Percentiles rank a stretch among this genome's conserved stretches.
Evolutionary conservation across 2,888 invertebrate genomes (phyloP).

Genomic region (Drosophila rellima): DNA sequence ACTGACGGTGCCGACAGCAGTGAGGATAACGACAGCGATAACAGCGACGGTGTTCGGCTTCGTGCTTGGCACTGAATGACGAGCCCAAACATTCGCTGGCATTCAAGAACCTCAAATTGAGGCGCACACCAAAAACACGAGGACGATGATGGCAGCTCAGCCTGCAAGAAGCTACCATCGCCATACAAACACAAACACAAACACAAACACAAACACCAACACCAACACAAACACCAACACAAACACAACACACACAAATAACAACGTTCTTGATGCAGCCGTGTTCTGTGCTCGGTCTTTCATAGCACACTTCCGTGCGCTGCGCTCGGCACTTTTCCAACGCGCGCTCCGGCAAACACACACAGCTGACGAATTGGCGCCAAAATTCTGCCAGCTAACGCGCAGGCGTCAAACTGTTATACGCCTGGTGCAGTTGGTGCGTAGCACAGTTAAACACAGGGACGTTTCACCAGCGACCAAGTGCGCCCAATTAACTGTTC

Average conservation of each 20-base stretch:
- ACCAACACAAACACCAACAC: slow-evolving; percentile 9
- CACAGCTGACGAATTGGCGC: slow-evolving; percentile 75
- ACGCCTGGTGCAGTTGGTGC: slow-evolving; percentile 25
- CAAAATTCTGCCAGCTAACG: slow-evolving; percentile 53
- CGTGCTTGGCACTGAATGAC: slow-evolving; percentile 69
- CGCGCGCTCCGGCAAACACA: slow-evolving; percentile 39
- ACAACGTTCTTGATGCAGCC: slow-evolving; percentile 50
- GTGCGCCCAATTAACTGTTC: background rate
- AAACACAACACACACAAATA: background rate
- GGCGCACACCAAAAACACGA: slow-evolving; percentile 57
- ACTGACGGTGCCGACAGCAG: slow-evolving; percentile 45
- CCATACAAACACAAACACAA: slow-evolving; percentile 17
- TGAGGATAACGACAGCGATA: slow-evolving; percentile 19
- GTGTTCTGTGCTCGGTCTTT: slow-evolving; percentile 14
- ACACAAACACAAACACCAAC: background rate
- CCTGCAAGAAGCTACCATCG: slow-evolving; percentile 74
- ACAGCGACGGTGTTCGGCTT: slow-evolving; percentile 66
- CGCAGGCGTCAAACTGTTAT: slow-evolving; percentile 68
- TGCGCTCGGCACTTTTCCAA: slow-evolving; percentile 45
- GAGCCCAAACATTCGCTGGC: slow-evolving; percentile 51
- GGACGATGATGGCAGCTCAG: slow-evolving; percentile 74
- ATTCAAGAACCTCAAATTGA: slow-evolving; percentile 51
- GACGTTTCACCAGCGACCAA: slow-evolving; percentile 16
- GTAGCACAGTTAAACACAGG: slow-evolving; percentile 55
- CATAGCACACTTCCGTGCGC: slow-evolving; percentile 59